These are phyloP conservation scores for Drosophila buzzatii DNA, from an alignment of 2,888 invertebrate genomes.

Conservation along the genomic window DNA sequence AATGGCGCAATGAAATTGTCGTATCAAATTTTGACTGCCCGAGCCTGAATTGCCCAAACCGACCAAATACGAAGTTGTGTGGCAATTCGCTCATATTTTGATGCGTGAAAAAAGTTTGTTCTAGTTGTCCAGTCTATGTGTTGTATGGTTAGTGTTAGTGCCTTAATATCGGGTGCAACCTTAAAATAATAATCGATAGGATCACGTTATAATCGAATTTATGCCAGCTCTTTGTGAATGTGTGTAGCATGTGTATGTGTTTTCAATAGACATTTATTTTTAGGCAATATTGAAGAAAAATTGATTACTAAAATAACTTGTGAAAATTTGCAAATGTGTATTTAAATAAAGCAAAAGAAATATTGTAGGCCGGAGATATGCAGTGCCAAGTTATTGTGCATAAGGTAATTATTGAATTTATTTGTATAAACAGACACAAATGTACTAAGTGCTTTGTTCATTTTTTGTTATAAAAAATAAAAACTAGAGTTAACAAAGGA, in stretches of 20 bases:
- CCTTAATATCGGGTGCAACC: background rate
- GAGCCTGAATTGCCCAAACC: too few species aligned
- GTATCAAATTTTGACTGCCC: too few species aligned
- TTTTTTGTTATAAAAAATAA: too few species aligned
- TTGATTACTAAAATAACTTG: constrained; percentile 39
- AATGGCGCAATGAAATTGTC: too few species aligned
- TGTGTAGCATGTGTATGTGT: constrained; percentile 37
- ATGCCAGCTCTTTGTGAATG: constrained; percentile 16
- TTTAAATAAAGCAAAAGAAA: constrained; percentile 36
- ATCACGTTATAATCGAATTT: background rate
- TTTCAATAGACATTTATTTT: constrained; percentile 60
- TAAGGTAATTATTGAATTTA: constrained; percentile 41
- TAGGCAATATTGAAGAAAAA: constrained; percentile 54
- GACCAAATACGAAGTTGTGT: too few species aligned
- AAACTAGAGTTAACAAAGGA: too few species aligned
- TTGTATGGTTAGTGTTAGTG: too few species aligned
- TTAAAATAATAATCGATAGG: background rate
- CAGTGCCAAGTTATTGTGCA: constrained; percentile 41
- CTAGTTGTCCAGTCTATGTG: too few species aligned
- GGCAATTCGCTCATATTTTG: too few species aligned
- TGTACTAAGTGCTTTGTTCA: background rate
- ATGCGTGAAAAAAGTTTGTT: too few species aligned
- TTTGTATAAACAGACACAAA: constrained; percentile 7
- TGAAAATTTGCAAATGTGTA: constrained; percentile 56
- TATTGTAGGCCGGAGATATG: constrained; percentile 42